Base-by-base conservation (phyloP, 2,113 vertebrate species). In the Reinhardtius hippoglossoides region DNA sequence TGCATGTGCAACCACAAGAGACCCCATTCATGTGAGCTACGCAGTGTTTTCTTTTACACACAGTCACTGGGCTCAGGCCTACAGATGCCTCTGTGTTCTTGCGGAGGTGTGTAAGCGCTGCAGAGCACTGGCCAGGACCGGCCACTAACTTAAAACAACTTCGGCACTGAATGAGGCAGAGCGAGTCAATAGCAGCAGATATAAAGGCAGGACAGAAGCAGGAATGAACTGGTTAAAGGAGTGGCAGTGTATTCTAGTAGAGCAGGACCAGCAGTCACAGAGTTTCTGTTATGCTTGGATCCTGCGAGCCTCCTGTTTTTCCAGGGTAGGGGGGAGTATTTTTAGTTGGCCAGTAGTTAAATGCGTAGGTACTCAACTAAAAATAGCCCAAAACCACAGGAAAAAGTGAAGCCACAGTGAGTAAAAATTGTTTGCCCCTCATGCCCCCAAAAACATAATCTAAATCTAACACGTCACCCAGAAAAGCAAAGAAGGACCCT, bases 261-360 rank as follows among this genome's bases (percentile, higher is more conserved):
- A 86, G 84, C 77, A 84, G 57, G 63, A 77, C 64, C 85, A 74
- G 71, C 80, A 75, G 85, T 85, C 80, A 86, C 74, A 90, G 67
- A 78, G 81, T 91, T 92, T 93, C 88, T 90, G 85, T 91, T 94
- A 86, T 87, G 85, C 74, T 92, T 91, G 89, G 91, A 91, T 88
- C 78, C 86, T 71, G 78, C 82, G 37, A n/a, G 42, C 84, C 87
- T 90, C 85, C 91, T 93, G 94, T 94, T 94, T 91, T 87, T 90
- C 89, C 87, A 83, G 83, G 82, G 88, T 86, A 35, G 56, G 61
- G 27, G 31, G 20, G 61, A 31, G 71, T 94, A 94, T 94, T 95
- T 95, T 94, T 90, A 91, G 93, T 83, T 87, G 66, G 80, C 83
- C 85, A 68, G 86, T 66, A 90, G 92, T 90, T 93, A 93, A 93